phyloP scores from a whole-genome alignment of 2,113 vertebrate species.

The Leuciscus idus region DNA sequence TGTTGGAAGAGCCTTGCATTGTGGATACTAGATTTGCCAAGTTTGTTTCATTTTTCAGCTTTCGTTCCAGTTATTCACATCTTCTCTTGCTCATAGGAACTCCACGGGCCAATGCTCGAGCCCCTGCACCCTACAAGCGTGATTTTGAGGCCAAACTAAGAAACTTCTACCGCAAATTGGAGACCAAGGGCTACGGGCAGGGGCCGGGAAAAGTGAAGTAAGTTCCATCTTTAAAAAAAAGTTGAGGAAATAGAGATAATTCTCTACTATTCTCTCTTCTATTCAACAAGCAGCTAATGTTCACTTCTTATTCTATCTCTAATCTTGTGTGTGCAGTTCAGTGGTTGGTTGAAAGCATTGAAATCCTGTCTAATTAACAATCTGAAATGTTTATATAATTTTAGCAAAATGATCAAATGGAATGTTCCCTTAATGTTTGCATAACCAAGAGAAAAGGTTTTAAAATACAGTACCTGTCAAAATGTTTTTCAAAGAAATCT shows the following conservation, averaged over 20 bases:
- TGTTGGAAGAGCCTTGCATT: not conserved
- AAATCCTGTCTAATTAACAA: not conserved
- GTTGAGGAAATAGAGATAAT: not conserved
- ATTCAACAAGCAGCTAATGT: not conserved
- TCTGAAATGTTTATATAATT: too few relatives aligned
- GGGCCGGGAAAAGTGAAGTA: constrained; percentile 98
- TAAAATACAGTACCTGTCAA: too few relatives aligned
- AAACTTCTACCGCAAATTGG: constrained; percentile 98
- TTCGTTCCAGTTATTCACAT: not conserved
- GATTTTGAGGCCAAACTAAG: constrained; percentile 98
- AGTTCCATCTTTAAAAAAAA: constrained; percentile 53
- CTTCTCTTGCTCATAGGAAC: constrained; percentile 79
- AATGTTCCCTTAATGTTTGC: too few relatives aligned
- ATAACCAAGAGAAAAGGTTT: too few relatives aligned
- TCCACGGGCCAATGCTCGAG: constrained; percentile 93
- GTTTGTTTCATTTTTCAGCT: not conserved
- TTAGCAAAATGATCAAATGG: too few relatives aligned
- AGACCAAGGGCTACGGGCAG: constrained; percentile 98
- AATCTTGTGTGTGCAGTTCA: not conserved
- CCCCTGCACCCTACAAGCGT: constrained; percentile 96
- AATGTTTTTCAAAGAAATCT: too few relatives aligned
- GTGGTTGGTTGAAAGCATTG: not conserved
- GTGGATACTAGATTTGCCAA: not conserved
- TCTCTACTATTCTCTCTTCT: not conserved
- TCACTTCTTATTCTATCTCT: not conserved